Evolutionary conservation across 2,888 invertebrate genomes (phyloP), one percentile per base, ranked within the genome.

Genomic region (Sycophila texana): DNA sequence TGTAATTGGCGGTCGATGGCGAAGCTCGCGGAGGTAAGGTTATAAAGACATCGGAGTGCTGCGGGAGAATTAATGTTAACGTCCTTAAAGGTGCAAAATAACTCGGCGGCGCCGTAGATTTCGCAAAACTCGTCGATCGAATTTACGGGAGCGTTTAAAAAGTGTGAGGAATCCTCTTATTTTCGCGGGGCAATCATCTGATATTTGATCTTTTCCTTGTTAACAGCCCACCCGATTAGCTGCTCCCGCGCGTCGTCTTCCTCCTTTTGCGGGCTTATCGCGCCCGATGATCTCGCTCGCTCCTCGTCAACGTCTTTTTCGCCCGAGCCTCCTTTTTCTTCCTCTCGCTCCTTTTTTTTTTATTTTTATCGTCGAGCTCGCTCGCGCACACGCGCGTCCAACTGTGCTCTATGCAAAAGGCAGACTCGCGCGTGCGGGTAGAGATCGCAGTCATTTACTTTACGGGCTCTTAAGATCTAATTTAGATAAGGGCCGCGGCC

Each of bases 401-500:
- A n/a, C n/a, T 53, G n/a, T 26, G 53, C 16, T 53, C 53, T 53
- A 53, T 53, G 53, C 53, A 53, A 53, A 53, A n/a, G 63, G 68
- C 70, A 10, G 47, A 10, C 22, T 14, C 51, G 65, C 55, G 65
- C 74, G 63, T 74, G 78, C 65, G 74, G 76, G n/a, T 61, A 53
- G 72, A 77, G 83, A 83, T 84, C 84, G 81, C 78, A 82, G 78
- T 82, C 83, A 83, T 83, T 84, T 83, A 83, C 84, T 84, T 84
- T 82, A 83, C 84, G 81, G 84, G 83, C 87, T 86, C 85, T 88
- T 86, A 88, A 89, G 89, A 89, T 89, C 88, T 88, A 89, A 89
- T 89, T 89, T 89, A 89, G 89, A 89, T 89, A 88, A 87, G 84
- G 84, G 81, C 77, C 82, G 81, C 82, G 84, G 82, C 79, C 82